Evolutionary conservation across 2,888 invertebrate genomes (phyloP).

Genomic region (Ophioninae sp.): DNA sequence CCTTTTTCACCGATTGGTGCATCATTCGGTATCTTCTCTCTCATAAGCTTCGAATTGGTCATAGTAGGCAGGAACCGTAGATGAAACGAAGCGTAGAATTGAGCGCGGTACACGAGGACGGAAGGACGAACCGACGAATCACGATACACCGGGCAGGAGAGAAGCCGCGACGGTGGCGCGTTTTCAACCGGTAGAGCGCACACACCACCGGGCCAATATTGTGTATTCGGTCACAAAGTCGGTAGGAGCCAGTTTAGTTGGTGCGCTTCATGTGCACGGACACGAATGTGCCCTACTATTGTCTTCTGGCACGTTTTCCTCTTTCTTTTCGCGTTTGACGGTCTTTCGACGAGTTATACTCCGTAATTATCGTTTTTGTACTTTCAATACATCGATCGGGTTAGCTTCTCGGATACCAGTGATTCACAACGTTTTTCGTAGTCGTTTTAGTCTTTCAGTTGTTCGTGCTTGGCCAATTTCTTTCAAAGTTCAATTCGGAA

Average conservation of each 20-base stretch:
- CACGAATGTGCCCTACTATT: constrained; percentile 61
- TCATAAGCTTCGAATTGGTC: constrained; percentile 5
- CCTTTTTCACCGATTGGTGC: not conserved
- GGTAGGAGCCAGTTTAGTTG: constrained; percentile 68
- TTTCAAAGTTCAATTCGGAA: too few species aligned
- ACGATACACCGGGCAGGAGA: constrained; percentile 56
- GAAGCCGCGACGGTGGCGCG: constrained; percentile 51
- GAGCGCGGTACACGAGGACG: constrained; percentile 49
- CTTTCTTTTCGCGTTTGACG: constrained; percentile 7
- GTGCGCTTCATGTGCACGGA: constrained; percentile 68
- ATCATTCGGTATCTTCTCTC: constrained; percentile 13
- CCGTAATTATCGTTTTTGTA: not conserved
- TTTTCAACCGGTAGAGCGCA: constrained; percentile 53
- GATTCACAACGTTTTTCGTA: not conserved
- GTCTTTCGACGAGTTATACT: not conserved
- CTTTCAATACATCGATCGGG: not conserved
- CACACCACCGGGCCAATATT: constrained; percentile 48
- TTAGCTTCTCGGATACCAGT: not conserved
- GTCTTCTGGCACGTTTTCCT: not conserved
- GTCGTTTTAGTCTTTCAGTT: not conserved
- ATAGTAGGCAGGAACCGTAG: constrained; percentile 20
- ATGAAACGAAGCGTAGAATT: constrained; percentile 55
- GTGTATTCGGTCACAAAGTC: constrained; percentile 58
- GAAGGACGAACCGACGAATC: constrained; percentile 62
- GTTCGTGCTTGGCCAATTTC: too few species aligned